Conservation (phyloP, 1,140 invertebrate genomes). For the Stegodyphus mimosarum region DNA sequence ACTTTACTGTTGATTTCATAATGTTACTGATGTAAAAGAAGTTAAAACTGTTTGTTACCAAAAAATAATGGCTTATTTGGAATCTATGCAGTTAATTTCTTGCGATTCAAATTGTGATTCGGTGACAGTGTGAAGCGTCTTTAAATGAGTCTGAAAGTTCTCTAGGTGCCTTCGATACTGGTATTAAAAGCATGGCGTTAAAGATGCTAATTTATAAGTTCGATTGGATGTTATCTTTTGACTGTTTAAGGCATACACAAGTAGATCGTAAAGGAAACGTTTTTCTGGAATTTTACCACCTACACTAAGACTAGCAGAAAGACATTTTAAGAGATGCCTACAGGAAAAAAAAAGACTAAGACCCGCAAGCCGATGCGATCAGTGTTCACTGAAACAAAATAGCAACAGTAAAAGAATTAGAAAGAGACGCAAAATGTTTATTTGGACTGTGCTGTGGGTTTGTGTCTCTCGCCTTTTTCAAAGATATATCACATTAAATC, state of each 20-base stretch:
- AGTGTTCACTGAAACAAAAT: too few species aligned
- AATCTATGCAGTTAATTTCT: not conserved
- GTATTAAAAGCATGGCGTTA: not conserved
- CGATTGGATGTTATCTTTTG: too few species aligned
- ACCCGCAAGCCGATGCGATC: too few species aligned
- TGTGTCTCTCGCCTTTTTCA: not conserved
- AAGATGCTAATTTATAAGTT: too few species aligned
- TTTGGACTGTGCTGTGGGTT: too few species aligned
- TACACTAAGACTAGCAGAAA: not conserved
- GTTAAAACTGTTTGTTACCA: not conserved
- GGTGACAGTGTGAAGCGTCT: not conserved
- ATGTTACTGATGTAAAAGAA: not conserved
- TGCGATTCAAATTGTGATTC: not conserved
- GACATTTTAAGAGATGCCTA: not conserved
- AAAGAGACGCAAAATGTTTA: too few species aligned
- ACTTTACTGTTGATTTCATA: not conserved
- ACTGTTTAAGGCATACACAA: too few species aligned
- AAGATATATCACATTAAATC: not conserved
- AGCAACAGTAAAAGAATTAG: too few species aligned
- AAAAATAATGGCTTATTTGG: not conserved
- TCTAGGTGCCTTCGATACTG: not conserved
- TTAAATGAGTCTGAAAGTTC: not conserved
- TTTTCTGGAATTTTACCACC: too few species aligned
- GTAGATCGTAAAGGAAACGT: too few species aligned
- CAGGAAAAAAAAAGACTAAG: not conserved